Base-by-base conservation (phyloP, 2,797 vertebrate genomes). In the Rhadinocentrus ornatus region DNA sequence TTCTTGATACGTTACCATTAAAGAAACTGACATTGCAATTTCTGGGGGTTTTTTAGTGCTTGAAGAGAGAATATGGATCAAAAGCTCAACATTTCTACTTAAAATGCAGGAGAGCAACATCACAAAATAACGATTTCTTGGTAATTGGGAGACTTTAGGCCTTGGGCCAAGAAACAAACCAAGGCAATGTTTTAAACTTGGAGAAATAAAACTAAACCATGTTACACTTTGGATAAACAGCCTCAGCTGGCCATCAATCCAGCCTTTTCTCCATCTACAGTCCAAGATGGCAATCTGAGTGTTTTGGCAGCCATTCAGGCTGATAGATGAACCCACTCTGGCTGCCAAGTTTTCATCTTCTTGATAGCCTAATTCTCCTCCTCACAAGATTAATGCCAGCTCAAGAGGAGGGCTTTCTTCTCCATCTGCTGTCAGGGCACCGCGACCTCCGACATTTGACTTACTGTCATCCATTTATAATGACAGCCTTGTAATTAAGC, bases 291-390 rank as follows among this genome's bases (percentile, higher is more conserved):
- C 41, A 3, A 31, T 74, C 72, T 27, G 74, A 71, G 69, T 50
- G 69, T 66, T 78, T 70, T 87, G 85, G 81, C 81, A 54, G 62
- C 62, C 15, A 22, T 54, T 84, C 82, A 78, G 66, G 62, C 69
- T 62, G 75, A 86, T 57, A 58, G 69, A 79, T 69, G 80, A 77
- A 53, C 56, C 54, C 6, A 27, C 68, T 63, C 44, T 5, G 0
- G 58, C 62, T 71, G 75, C 69, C 80, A 81, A 39, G 7, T 62
- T 18, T 59, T 61, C 50, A 63, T 73, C 58, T 29, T 4, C 73
- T 31, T 61, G 59, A 78, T 71, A 0, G 62, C 55, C 65, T 62
- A 3, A 69, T 78, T 76, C 72, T 65, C 73, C 66, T 68, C 52
- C 27, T 44, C 56, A 11, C 66, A n/a, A 55, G 59, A 80, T 80